Base-by-base conservation (phyloP, 2,888 invertebrate genomes). In the Cephus sareptanus region DNA sequence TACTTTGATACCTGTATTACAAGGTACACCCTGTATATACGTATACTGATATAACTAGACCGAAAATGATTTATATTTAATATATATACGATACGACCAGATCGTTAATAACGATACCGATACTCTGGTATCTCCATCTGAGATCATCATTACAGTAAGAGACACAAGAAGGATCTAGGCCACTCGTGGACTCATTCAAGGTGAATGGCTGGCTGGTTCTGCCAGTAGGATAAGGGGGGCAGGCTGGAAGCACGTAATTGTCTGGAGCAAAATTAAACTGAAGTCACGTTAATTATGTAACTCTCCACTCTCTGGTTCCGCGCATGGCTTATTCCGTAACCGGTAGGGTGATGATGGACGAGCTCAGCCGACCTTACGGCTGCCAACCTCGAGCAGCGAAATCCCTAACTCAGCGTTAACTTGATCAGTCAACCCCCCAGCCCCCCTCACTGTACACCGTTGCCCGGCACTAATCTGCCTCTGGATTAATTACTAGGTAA, bases 241-340 rank as follows among this genome's bases (percentile, higher is more conserved):
- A 33, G 37, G 15, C 15, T 30, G 30, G 78, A 56, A 23, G 75
- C 80, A 80, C 80, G 78, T 89, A 90, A 90, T 90, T 88, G 88
- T 89, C 89, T 86, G 84, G 84, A 87, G 86, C 87, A 87, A 89
- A 90, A 91, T 91, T 91, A 91, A 91, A 90, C 89, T 89, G 88
- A 89, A 91, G 90, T 90, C 90, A 85, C 86, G 89, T 90, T 91
- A 91, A 91, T 91, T 90, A 90, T 90, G 87, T 85, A 90, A 89
- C 83, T 85, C 82, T 80, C 84, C 84, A 83, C 84, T 87, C 84
- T 85, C 82, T 80, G 85, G 85, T 82, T 75, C 79, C 80, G 81
- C 79, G 82, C 80, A 82, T 81, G 79, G 85, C 82, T 83, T 77
- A 80, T 80, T 84, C 84, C 83, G 82, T 83, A 85, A 85, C 83